Evolutionary conservation across 2,113 vertebrate species (phyloP).

Genomic region (Argyrosomus japonicus): DNA sequence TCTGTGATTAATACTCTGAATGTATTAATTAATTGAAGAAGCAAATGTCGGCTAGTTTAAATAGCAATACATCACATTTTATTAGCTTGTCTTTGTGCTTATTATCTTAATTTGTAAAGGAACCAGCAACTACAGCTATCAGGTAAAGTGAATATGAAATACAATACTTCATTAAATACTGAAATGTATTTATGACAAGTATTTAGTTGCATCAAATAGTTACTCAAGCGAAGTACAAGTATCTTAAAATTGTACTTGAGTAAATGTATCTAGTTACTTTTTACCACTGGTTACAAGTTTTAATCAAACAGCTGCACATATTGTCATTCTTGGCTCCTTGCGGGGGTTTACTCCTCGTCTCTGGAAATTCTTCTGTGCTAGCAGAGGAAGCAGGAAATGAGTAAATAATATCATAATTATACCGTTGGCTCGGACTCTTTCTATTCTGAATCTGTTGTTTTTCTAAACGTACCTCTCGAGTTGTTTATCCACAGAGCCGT

Average conservation of each 20-base stretch:
- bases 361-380: too few species aligned
- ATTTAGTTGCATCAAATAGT: background rate
- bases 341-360: background rate
- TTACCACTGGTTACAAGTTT: background rate
- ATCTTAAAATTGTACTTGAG: background rate
- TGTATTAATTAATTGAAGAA: too few species aligned
- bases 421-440: background rate
- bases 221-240: background rate
- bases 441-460: slow-evolving; percentile 19
- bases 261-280: background rate
- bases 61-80: background rate
- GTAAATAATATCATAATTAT: slow-evolving; percentile 13
- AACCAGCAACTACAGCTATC: background rate
- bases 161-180: background rate
- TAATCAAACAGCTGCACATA: background rate
- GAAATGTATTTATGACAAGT: background rate
- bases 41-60: background rate
- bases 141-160: background rate
- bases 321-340: background rate
- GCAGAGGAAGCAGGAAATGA: background rate
- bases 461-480: slow-evolving; percentile 3
- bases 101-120: background rate
- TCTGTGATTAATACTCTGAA: too few species aligned
- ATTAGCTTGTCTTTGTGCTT: background rate
- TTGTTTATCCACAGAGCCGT: background rate